These are phyloP conservation scores for Calliphora vicina DNA, from an alignment of 1,140 invertebrate species.

Conservation along the genomic window DNA sequence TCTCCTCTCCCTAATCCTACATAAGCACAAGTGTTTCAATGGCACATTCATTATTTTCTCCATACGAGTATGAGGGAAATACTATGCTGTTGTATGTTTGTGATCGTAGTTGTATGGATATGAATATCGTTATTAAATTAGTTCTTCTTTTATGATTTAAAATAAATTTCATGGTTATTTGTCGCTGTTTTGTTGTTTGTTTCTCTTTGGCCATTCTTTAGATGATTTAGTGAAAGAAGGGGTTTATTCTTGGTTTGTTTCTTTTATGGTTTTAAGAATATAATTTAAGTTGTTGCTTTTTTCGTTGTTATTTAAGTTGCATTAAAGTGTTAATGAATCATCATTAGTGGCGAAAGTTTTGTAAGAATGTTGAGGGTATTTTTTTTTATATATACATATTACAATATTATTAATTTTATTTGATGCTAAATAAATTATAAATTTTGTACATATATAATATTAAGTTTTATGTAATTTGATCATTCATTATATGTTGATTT, in stretches of 20 bases:
- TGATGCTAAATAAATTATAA: too few species aligned
- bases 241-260: neutral
- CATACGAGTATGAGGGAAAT: neutral
- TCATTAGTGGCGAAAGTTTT: slow-evolving; percentile 17
- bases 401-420: too few species aligned
- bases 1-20: neutral
- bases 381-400: too few species aligned
- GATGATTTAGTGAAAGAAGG: neutral
- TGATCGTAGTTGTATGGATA: neutral
- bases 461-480: too few species aligned
- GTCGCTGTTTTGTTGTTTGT: neutral
- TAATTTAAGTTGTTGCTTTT: neutral
- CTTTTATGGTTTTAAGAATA: neutral
- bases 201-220: neutral
- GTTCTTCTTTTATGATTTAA: slow-evolving; percentile 2
- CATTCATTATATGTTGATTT: too few species aligned
- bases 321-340: slow-evolving; percentile 24
- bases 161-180: slow-evolving; percentile 27
- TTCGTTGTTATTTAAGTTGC: neutral
- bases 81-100: too few species aligned
- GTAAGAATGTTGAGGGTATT: neutral
- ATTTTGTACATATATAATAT: too few species aligned
- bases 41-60: neutral
- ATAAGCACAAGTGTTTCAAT: neutral
- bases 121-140: slow-evolving; percentile 2